A percentile compares a stretch with the other conserved stretches of the same genome.
Conservation (phyloP, 2,888 invertebrate genomes). For the Aspidapion aeneum region DNA sequence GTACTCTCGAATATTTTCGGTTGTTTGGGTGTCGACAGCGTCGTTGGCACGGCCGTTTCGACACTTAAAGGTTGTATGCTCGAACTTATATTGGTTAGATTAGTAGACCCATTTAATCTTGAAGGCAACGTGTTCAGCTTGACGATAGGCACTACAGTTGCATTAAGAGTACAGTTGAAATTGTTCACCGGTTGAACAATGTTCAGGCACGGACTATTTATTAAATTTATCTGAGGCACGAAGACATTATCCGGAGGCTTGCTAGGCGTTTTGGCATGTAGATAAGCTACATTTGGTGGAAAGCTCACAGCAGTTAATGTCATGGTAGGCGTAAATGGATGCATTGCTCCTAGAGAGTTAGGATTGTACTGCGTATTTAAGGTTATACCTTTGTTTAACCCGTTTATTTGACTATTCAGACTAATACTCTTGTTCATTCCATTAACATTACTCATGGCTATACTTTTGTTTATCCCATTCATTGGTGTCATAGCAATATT, state of each 20-base stretch:
- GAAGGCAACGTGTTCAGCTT: conserved; percentile 46
- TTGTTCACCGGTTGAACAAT: conserved; percentile 45
- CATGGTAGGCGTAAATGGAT: conserved; percentile 42
- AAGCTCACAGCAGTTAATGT: conserved; percentile 44
- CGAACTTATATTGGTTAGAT: conserved; percentile 26
- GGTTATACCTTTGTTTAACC: conserved; percentile 26
- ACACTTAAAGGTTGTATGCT: conserved; percentile 34
- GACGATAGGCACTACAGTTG: conserved; percentile 49
- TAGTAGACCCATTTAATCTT: conserved; percentile 36
- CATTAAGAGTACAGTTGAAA: conserved; percentile 46
- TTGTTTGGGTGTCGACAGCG: conserved; percentile 39
- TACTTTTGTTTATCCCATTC: conserved; percentile 21
- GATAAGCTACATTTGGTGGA: conserved; percentile 45
- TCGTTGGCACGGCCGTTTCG: conserved; percentile 45
- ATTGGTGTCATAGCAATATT: conserved; percentile 34
- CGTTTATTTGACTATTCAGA: conserved; percentile 9
- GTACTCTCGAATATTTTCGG: conserved; percentile 19
- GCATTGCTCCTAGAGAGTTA: conserved; percentile 29
- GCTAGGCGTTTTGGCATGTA: conserved; percentile 46
- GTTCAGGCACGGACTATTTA: conserved; percentile 44
- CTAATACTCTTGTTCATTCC: conserved; percentile 25
- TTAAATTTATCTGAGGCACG: conserved; percentile 42
- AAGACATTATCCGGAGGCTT: conserved; percentile 42
- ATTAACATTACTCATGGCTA: conserved; percentile 24
- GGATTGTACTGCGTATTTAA: conserved; percentile 6